Evolutionary conservation across 2,113 vertebrate genomes (phyloP), one percentile per base, ranked within the genome.

Genomic region (Chrysochloris asiatica): DNA sequence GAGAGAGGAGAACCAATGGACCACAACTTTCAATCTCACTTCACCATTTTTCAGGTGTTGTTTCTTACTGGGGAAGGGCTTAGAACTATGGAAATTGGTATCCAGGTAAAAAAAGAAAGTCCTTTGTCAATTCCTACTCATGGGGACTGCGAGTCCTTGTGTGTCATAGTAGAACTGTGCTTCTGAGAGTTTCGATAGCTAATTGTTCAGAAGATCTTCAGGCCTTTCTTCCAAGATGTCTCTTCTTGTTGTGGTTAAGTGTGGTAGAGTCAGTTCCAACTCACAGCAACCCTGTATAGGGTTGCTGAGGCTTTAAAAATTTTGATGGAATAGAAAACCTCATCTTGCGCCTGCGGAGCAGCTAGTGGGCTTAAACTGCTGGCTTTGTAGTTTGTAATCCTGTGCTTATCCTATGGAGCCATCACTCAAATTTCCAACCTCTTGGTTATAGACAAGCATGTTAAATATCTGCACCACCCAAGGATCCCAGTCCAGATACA

Each of bases 61-160:
- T 85, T 96, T 59, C 88, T 63, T 38, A 93, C 54, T 92, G 48
- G 61, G 56, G 72, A 88, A 87, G 47, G 52, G 21, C 87, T 26
- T 16, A 10, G 28, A 48, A 48, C 2, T 1, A 1, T 30, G 65
- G 71, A 59, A 65, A 10, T 16, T 65, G n/a, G 63, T 22, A 17
- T 65, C 3, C n/a, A 65, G 63, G 0, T 2, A 13, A 65, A 65
- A 65, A 65, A n/a, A 61, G n/a, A n/a, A 13, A 16, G 30, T 17
- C 16, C 10, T 4, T 33, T 14, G 59, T 30, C 10, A 8, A 63
- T 63, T n/a, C 63, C 33, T 16, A 65, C 33, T n/a, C n/a, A n/a
- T n/a, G n/a, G n/a, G n/a, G 21, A 65, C 7, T 24, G 33, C 16
- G 33, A 65, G 6, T 6, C 63, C 33, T 65, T 65, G 63, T n/a